A percentile compares a stretch with the other conserved stretches of the same genome.
Conservation (phyloP, 2,113 vertebrate genomes). For the Engraulis encrasicolus region DNA sequence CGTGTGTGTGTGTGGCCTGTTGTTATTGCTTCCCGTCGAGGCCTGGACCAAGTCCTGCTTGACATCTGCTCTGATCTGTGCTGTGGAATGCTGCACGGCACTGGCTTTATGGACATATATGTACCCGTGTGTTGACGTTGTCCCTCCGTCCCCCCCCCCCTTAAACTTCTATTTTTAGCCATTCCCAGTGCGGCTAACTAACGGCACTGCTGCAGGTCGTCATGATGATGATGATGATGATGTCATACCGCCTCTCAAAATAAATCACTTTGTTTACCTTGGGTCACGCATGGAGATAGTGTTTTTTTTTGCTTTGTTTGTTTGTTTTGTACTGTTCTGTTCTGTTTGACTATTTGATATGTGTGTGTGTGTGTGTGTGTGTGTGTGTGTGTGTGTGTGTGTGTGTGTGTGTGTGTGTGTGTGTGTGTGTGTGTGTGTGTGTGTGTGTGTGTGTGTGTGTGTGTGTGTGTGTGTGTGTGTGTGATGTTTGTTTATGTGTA, state of each 20-base stretch:
- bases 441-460: too few species aligned
- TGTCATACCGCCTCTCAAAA: slow-evolving; percentile 66
- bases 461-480: slow-evolving; percentile 29
- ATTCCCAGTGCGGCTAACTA: too few species aligned
- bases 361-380: too few species aligned
- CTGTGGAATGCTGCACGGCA: slow-evolving; percentile 69
- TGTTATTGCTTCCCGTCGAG: slow-evolving; percentile 40
- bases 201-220: slow-evolving; percentile 60
- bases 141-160: not conserved
- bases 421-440: too few species aligned
- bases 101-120: slow-evolving; percentile 77
- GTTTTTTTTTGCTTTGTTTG: too few species aligned
- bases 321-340: too few species aligned
- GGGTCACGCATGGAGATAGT: slow-evolving; percentile 45
- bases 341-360: too few species aligned
- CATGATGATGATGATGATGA: slow-evolving; percentile 67
- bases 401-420: too few species aligned
- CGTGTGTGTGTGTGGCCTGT: slow-evolving; percentile 45
- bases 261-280: slow-evolving; percentile 68
- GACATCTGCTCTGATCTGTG: slow-evolving; percentile 70
- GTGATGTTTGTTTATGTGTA: slow-evolving; percentile 64
- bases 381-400: too few species aligned
- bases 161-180: slow-evolving; percentile 70
- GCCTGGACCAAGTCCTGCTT: slow-evolving; percentile 51
- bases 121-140: slow-evolving; percentile 65